Base-by-base conservation (phyloP, 1,140 invertebrate species). In the Maniola jurtina region DNA sequence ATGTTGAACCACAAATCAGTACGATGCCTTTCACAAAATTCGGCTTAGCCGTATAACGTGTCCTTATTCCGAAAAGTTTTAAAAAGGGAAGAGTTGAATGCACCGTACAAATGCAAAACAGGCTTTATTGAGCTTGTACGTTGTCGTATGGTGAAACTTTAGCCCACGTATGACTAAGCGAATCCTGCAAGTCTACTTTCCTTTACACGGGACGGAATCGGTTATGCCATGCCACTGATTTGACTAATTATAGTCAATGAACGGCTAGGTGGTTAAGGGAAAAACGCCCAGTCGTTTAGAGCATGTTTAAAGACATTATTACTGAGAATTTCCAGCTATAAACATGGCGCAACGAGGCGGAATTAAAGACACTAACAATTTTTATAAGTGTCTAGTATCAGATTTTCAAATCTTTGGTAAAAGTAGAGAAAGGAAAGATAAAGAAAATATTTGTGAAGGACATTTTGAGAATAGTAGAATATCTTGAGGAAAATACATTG, bases 181-280 rank as follows among this genome's bases (percentile, higher is more conserved):
- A 50, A 67, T 62, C 65, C 65, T 67, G 59, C 15, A 47, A 35
- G 48, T 67, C 65, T 58, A 67, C 65, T 67, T 67, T 67, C 60
- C 65, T 67, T 67, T 67, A 47, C 34, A 64, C 60, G 13, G 8
- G 38, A 52, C 61, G 14, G 33, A 40, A 45, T 55, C 54, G 42
- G 42, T 64, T 64, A 64, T 64, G 40, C 50, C 50, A 64, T 64
- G 40, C 50, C 50, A 11, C 34, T 42, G 52, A 36, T 64, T 64
- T 64, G 62, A 57, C 62, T 64, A 64, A 64, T 64, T 64, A 64
- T 57, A 64, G 54, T 14, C 33, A 36, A 25, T 64, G 15, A 55
- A 57, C 52, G 35, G 8, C 52, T 34, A 55, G 25, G 6, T 55
- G 33, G 52, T 55, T 55, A 55, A 14, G n/a, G 52, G 52, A 34